A percentile compares a stretch with the other conserved stretches of the same genome.
Evolutionary conservation across 2,888 invertebrate species (phyloP).

Genomic region (Agriopis leucophaearia): DNA sequence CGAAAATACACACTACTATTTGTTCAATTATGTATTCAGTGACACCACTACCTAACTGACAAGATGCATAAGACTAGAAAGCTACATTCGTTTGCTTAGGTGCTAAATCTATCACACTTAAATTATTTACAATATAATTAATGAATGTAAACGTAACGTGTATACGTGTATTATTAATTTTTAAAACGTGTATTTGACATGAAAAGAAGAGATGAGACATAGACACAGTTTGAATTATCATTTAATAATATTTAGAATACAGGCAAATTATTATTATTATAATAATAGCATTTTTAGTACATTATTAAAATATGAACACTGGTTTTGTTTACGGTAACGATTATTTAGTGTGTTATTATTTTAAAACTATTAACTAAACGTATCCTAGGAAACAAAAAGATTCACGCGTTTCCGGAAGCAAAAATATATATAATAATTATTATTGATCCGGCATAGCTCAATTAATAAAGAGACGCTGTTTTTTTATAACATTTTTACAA

Average conservation of each 20-base stretch:
- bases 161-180: background rate
- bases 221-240: conserved; percentile 1
- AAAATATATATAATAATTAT: conserved; percentile 53
- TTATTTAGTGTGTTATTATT: conserved; percentile 30
- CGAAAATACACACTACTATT: too few species aligned
- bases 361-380: conserved; percentile 41
- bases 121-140: conserved; percentile 31
- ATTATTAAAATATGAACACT: conserved; percentile 36
- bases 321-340: conserved; percentile 29
- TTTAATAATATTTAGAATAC: conserved; percentile 10
- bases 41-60: too few species aligned
- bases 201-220: background rate
- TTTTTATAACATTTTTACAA: conserved; percentile 53
- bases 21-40: too few species aligned
- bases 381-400: conserved; percentile 39
- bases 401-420: conserved; percentile 65
- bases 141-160: conserved; percentile 5
- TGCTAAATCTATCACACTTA: conserved; percentile 14
- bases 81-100: too few species aligned
- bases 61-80: background rate
- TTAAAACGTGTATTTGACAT: background rate
- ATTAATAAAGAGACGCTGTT: conserved; percentile 77
- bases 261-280: conserved; percentile 6
- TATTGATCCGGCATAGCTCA: conserved; percentile 78
- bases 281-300: conserved; percentile 9